Evolutionary conservation across 2,113 vertebrate genomes (phyloP), one percentile per base, ranked within the genome.

Genomic region (Trochalopteron elliotii): DNA sequence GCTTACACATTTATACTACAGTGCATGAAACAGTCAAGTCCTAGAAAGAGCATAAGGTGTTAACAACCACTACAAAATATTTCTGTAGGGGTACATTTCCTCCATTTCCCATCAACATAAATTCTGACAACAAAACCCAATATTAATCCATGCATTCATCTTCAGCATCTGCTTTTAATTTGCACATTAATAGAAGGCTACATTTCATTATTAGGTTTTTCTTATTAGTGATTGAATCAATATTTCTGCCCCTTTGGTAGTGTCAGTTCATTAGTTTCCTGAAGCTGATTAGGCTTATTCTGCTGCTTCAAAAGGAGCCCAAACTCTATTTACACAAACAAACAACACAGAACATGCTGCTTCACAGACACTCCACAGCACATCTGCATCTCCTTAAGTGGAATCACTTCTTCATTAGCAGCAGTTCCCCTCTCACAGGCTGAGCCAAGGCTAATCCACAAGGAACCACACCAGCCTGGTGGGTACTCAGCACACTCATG

Each of bases 41-140:
- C 70, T 75, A 93, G 94, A 94, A 97, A 95, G 97, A 96, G 92
- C 83, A 75, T 97, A 97, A 98, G 97, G 97, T 97, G 98, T 98
- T 98, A 98, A 98, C 97, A 98, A 96, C 97, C 65, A 13, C 91
- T 96, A 97, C 96, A 97, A 97, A 98, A 96, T 97, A 97, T 91
- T 98, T 97, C 96, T 96, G 95, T 87, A 97, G 96, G 96, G 95
- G 83, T 96, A 98, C 95, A 96, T 98, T 98, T 97, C 97, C 97
- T 98, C 96, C 87, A 84, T 95, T 98, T 98, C 97, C 97, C 96
- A 92, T 89, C 95, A 97, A 85, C 97, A 97, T 97, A 98, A 97
- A 98, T 97, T 97, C 94, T 97, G 97, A 98, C 97, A 97, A 97
- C 96, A 97, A 95, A 97, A 96, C 72, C 60, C 79, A 96, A 81